Base-by-base conservation (phyloP, 23 tunicate species). In the Botrylloides violaceus region DNA sequence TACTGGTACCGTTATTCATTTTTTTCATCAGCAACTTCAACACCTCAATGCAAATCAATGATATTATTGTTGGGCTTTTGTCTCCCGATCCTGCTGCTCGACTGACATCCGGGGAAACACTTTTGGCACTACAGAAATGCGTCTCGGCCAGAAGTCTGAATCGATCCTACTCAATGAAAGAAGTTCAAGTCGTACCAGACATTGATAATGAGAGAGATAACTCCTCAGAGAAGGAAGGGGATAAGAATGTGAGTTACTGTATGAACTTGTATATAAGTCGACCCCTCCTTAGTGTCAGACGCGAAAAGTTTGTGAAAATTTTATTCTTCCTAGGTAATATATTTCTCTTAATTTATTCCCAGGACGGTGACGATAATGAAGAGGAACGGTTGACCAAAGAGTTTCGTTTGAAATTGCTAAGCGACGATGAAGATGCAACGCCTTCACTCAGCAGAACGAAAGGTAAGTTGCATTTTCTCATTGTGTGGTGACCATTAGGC, bases 31-130 rank as follows among this genome's bases (percentile, higher is more conserved):
- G 92, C 48, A 70, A 71, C 33, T 59, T 66, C 32, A 76, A 66
- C 34, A 66, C 83, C 12, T 73, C 94, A 6, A 27, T 43, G 27
- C 60, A 59, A 50, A 75, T 83, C 21, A 85, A 66, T 48, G 77
- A 80, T 9, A 58, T 85, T 1, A 85, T 85, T 25, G 80, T 72
- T 2, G 85, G 85, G 3, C 66, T 85, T 36, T 53, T 85, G 58
- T 79, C 84, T 0, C 71, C 79, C 12, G 59, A 85, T 59, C 94
- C 94, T 12, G 30, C 65, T 23, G 32, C 49, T 58, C 77, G 94
- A 0, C 50, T 80, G 62, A 85, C 94, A 18, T 81, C 89, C 24
- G 36, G 38, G 19, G 70, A 77, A 32, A 71, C 89, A 0, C 71
- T 83, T 3, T 36, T 1, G 9, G 58, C 64, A 22, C 39, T 83